Percentiles rank a stretch among this genome's conserved stretches.
Evolutionary conservation across 1,140 invertebrate species (phyloP).

Genomic region (Calosoma granatense): DNA sequence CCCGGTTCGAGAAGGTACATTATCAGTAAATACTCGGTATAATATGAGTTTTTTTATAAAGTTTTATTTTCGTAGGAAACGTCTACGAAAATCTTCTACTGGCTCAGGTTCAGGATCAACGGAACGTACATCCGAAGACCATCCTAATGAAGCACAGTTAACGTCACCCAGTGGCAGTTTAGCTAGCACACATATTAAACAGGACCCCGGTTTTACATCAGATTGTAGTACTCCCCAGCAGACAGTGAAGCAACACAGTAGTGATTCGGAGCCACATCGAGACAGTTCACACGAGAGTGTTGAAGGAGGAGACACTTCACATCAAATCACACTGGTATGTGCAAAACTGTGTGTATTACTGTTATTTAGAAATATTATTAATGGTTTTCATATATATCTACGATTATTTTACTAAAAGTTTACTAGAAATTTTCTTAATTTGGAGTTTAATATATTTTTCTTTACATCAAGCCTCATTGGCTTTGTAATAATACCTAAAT

Average conservation of each 20-base stretch:
- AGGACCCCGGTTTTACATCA: slow-evolving; percentile 31
- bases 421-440: too few relatives aligned
- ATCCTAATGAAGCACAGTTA: slow-evolving; percentile 39
- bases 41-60: neutral
- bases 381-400: neutral
- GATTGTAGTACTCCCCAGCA: slow-evolving; percentile 16
- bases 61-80: slow-evolving; percentile 39
- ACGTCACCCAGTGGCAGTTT: slow-evolving; percentile 22
- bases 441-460: too few relatives aligned
- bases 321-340: slow-evolving; percentile 30
- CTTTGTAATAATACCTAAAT: too few relatives aligned
- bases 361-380: too few relatives aligned
- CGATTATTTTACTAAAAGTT: too few relatives aligned
- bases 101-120: slow-evolving; percentile 51
- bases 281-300: slow-evolving; percentile 29
- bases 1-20: slow-evolving; percentile 30
- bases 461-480: too few relatives aligned
- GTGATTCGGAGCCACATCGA: slow-evolving; percentile 25
- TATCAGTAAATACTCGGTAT: neutral
- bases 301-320: slow-evolving; percentile 22
- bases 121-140: slow-evolving; percentile 39
- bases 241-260: slow-evolving; percentile 25
- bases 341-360: too few relatives aligned
- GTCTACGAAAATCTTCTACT: slow-evolving; percentile 60
- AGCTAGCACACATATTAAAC: slow-evolving; percentile 40